Evolutionary conservation across 2,888 invertebrate genomes (phyloP).

Genomic region (Lottia scabra): DNA sequence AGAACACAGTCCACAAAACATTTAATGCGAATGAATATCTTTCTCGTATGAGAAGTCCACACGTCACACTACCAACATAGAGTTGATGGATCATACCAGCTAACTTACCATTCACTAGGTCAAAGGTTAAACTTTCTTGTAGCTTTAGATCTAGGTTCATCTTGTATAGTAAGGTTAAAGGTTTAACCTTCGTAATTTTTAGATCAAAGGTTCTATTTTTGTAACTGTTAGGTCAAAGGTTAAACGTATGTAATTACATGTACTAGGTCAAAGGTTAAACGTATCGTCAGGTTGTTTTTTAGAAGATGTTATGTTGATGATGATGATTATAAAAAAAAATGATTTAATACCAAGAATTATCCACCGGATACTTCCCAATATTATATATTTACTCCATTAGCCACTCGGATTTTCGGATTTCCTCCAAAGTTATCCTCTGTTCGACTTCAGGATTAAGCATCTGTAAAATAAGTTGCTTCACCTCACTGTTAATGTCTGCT

Average conservation of each 20-base stretch:
- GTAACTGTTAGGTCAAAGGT: neutral
- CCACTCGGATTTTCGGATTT: neutral
- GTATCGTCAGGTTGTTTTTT: neutral
- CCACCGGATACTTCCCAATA: conserved; percentile 1
- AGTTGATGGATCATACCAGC: too few species aligned
- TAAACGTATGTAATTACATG: neutral
- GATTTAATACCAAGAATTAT: neutral
- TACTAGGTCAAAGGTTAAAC: neutral
- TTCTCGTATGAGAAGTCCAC: too few species aligned
- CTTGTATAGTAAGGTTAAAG: too few species aligned
- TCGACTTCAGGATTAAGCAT: neutral
- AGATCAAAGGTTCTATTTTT: neutral
- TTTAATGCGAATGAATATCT: too few species aligned
- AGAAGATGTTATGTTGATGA: neutral
- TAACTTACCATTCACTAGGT: too few species aligned
- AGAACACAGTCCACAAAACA: too few species aligned
- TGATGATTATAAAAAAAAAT: neutral
- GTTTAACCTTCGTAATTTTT: neutral
- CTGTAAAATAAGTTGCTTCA: neutral
- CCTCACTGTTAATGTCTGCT: neutral
- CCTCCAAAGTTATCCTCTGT: neutral
- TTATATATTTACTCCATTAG: neutral
- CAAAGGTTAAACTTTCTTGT: too few species aligned
- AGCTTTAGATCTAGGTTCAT: too few species aligned
- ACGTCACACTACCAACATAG: too few species aligned